Base-by-base conservation (phyloP, 2,113 vertebrate species). In the Chauna torquata region DNA sequence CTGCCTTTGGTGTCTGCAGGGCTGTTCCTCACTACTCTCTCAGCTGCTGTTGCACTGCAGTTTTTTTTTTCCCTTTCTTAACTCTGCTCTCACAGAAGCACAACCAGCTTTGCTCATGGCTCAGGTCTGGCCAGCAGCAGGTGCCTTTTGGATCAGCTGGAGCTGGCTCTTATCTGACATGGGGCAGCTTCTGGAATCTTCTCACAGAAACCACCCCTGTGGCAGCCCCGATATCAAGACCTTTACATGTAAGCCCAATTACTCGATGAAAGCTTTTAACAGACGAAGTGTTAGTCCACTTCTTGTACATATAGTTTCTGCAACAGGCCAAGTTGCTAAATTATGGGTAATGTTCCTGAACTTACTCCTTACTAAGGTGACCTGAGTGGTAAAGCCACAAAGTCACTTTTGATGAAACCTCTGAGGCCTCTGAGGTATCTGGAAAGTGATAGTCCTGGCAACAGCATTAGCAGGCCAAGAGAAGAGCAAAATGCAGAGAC, bases 251-350 rank as follows among this genome's bases (percentile, higher is more conserved):
- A 54, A 27, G 25, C 24, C 52, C 52, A 54, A 25, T 54, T 79
- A 71, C 42, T 8, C 3, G 7, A 32, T 22, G 17, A 32, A 9
- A 52, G 20, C 12, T 88, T 88, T 70, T 49, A 58, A 55, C 4
- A 8, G 20, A 65, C 17, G 8, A 84, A 42, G 55, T 74, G 11
- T 70, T 88, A 47, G 24, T 76, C 11, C 5, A 15, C 54, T 86
- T 44, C 23, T 44, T 58, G 27, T 12, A 45, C 1, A 0, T 50
- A n/a, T 17, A 0, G 0, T 45, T 84, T 74, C 58, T 55, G 19
- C 59, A 83, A 81, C 11, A 22, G 16, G 34, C 16, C 13, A 69
- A 47, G 13, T 14, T 68, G 18, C 15, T 45, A 55, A 68, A 50
- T 59, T 57, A 64, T 24, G 3, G 27, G n/a, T 80, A 20, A 68